These are phyloP conservation scores for Tetramorium parvispinum DNA, from an alignment of 1,140 invertebrate species.

Conservation along the genomic window DNA sequence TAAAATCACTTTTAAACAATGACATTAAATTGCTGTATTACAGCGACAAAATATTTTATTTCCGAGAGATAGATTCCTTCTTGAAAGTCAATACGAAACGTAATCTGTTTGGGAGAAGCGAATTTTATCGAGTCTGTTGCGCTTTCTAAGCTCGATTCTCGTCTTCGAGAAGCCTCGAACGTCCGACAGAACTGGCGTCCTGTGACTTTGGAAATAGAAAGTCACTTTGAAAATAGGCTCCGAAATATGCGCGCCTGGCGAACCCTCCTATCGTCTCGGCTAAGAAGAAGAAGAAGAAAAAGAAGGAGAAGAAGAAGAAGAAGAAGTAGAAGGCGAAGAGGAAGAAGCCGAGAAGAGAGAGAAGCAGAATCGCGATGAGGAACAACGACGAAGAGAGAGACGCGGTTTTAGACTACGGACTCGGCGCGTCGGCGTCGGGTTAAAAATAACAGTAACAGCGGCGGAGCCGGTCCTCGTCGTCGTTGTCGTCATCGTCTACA, in stretches of 20 bases:
- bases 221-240: conserved; percentile 81
- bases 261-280: conserved; percentile 69
- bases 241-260: conserved; percentile 75
- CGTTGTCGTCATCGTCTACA: conserved; percentile 61
- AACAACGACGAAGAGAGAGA: not conserved
- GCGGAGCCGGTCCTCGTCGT: conserved; percentile 65
- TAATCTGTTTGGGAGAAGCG: not conserved
- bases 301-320: conserved; percentile 57
- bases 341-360: conserved; percentile 19
- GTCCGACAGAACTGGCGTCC: conserved; percentile 15
- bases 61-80: not conserved
- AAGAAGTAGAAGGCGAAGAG: conserved; percentile 9
- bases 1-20: not conserved
- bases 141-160: conserved; percentile 18
- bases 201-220: conserved; percentile 80
- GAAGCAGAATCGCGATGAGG: conserved; percentile 46
- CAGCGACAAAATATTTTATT: conserved; percentile 22
- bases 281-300: conserved; percentile 62
- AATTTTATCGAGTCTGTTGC: not conserved
- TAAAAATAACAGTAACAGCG: conserved; percentile 85
- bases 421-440: conserved; percentile 84
- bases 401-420: conserved; percentile 84
- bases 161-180: conserved; percentile 23
- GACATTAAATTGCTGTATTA: not conserved
- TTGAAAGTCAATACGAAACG: not conserved